Conservation (phyloP, 1,140 invertebrate genomes). For the Ceratina japonica region DNA sequence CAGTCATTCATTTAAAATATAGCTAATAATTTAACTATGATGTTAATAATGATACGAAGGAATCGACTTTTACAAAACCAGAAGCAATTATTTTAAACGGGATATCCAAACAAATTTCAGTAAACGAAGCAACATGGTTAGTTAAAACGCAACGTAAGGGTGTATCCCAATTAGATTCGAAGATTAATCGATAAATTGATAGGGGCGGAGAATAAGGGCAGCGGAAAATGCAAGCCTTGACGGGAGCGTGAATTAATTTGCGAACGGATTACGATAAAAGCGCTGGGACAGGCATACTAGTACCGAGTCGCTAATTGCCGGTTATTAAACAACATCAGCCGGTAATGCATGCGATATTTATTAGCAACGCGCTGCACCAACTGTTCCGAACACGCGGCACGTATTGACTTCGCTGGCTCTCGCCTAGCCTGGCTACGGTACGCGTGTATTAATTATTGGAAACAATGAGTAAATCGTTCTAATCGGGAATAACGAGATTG, state of each 20-base stretch:
- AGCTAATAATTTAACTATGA: too few species aligned
- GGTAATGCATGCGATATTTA: constrained; percentile 40
- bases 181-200: not conserved
- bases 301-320: constrained; percentile 56
- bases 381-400: not conserved
- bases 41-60: too few species aligned
- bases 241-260: constrained; percentile 44
- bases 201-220: not conserved
- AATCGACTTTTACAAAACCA: too few species aligned
- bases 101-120: too few species aligned
- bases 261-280: constrained; percentile 59
- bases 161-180: not conserved
- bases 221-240: not conserved
- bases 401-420: constrained; percentile 35
- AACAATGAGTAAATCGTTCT: constrained; percentile 55
- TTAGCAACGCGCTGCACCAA: constrained; percentile 3
- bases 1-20: too few species aligned
- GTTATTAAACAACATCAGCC: constrained; percentile 48
- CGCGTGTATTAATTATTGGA: constrained; percentile 51
- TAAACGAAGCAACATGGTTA: not conserved
- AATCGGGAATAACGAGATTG: constrained; percentile 53
- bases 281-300: constrained; percentile 28
- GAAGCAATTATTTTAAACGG: too few species aligned
- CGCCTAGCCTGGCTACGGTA: constrained; percentile 10
- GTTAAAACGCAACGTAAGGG: not conserved